Evolutionary conservation across 2,888 invertebrate genomes (phyloP), one percentile per base, ranked within the genome.

Genomic region (Ischnus inquisitorius): DNA sequence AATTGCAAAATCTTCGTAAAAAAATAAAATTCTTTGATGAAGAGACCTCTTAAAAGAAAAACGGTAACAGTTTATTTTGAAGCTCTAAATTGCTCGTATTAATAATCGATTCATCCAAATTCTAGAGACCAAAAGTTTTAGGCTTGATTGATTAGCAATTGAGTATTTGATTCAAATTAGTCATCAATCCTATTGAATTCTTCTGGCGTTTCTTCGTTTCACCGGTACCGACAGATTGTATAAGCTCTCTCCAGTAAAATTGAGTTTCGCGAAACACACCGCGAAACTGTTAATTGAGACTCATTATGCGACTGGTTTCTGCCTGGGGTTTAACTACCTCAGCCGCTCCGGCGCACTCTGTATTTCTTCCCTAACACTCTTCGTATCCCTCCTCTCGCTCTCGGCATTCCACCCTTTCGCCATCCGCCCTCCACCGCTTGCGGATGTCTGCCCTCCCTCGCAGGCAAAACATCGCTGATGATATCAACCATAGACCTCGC

Each of bases 201-300:
- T 34, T 6, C 34, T 34, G 5, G 4, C 34, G 1, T 6, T 34
- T 8, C 34, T 34, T 34, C 34, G 34, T 34, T 34, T 34, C 34
- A 34, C 8, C 34, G 34, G 8, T 8, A 34, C 34, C 4, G 4
- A 8, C 34, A 34, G 34, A 6, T 5, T 60, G 12, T 28, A 28
- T 12, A 22, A 25, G 57, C 57, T 14, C 28, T 65, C 28, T 71
- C 68, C 22, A 39, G 84, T 89, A 89, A 92, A 93, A 93, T 93
- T 90, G 91, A 93, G 93, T 91, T 92, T 90, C 88, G 90, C 90
- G 90, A 92, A 93, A 92, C 91, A 92, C 91, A 92, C 91, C 90
- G 89, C 90, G 91, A 91, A 92, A 92, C 93, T 93, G 93, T 93
- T 93, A 93, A 93, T 93, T 93, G 92, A 93, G 93, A 93, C 92